Base-by-base conservation (phyloP, 2,888 invertebrate genomes). In the Eupithecia centaureata region DNA sequence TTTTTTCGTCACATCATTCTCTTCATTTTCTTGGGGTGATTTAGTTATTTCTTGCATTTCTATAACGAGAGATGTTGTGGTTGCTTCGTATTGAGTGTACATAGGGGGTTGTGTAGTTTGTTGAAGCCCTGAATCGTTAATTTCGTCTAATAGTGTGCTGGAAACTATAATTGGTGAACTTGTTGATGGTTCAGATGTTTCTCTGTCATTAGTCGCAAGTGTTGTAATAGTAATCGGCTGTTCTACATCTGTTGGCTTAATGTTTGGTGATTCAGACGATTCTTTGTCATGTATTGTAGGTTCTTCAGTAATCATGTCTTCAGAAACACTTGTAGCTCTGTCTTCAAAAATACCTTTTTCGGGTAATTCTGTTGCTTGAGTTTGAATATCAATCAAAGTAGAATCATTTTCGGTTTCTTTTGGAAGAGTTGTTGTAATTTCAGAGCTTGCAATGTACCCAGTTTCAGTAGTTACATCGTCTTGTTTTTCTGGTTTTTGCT, bases 261-360 rank as follows among this genome's bases (percentile, higher is more conserved):
- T 27, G 47, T 10, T 52, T 51, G 52, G 27, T 15, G 52, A 52
- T 13, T 52, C 65, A 5, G 54, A 54, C 38, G 52, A 35, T 59
- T 63, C 63, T 51, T 51, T 33, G 27, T 63, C 54, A 32, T 54
- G 22, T n/a, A 38, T 51, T 65, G 54, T 65, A 25, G 64, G 58
- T 59, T 51, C 15, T 54, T 65, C 65, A 59, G 71, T 68, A 12
- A 56, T 22, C 8, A 56, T 47, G 10, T 58, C 65, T 59, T 70
- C 63, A 28, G 65, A 51, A 33, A 42, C 27, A 30, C 27, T 60
- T 58, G 66, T 52, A 42, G 63, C 59, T n/a, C 33, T 42, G n/a
- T 62, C 63, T 60, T 68, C 61, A 8, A 28, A 4, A 10, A 56
- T 35, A 2, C 47, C n/a, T 35, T 54, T 52, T 42, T 67, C 65